Conservation (phyloP, 2,113 vertebrate genomes). For the Corydoras sp. region DNA sequence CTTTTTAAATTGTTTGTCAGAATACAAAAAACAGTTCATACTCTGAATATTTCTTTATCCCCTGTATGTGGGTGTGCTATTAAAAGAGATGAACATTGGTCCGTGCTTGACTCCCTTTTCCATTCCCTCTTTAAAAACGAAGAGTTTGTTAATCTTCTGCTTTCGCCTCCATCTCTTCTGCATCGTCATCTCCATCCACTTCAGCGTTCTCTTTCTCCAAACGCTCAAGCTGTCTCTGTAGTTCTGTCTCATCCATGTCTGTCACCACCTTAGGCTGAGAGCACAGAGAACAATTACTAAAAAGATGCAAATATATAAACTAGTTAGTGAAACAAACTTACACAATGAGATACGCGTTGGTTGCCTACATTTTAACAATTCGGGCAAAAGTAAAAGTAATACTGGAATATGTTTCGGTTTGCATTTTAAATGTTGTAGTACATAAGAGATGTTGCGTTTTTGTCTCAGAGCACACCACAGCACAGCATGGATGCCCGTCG, state of each 20-base stretch:
- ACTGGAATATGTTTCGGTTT: too few relatives aligned
- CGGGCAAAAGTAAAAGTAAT: too few relatives aligned
- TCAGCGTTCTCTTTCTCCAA: conserved; percentile 94
- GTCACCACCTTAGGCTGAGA: conserved; percentile 93
- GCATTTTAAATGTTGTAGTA: too few relatives aligned
- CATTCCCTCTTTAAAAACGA: not conserved
- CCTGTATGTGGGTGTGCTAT: not conserved
- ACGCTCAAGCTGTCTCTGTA: conserved; percentile 89
- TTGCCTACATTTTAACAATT: too few relatives aligned
- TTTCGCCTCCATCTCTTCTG: conserved; percentile 96
- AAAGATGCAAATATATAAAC: too few relatives aligned
- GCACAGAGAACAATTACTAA: not conserved
- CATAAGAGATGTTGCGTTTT: too few relatives aligned
- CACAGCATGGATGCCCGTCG: too few relatives aligned
- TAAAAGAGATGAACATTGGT: not conserved
- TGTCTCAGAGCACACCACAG: too few relatives aligned
- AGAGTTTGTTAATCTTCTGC: conserved; percentile 75
- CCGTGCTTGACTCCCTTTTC: conserved; percentile 36
- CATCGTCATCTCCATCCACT: conserved; percentile 94
- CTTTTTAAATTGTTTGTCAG: not conserved
- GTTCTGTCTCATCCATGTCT: conserved; percentile 94
- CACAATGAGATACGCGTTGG: too few relatives aligned
- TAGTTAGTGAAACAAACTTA: too few relatives aligned
- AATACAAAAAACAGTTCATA: conserved; percentile 39
- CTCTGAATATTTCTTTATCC: conserved; percentile 27